These are phyloP conservation scores for Priocnemis perturbator DNA, from an alignment of 2,888 invertebrate genomes.

Conservation along the genomic window DNA sequence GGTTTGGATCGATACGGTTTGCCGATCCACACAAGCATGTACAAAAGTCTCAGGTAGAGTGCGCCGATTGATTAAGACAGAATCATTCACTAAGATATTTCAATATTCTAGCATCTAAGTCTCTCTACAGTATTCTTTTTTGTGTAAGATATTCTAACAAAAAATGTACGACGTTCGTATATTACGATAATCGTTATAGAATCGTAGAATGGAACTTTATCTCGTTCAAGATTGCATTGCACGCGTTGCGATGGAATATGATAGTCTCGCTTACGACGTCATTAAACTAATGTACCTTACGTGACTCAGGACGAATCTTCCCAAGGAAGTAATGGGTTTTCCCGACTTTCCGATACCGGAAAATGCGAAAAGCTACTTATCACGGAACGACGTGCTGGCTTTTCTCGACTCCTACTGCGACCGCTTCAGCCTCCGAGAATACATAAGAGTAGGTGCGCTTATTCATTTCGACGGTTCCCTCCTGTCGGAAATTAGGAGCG, in stretches of 20 bases:
- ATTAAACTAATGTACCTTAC: too few species aligned
- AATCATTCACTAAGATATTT: constrained; percentile 1
- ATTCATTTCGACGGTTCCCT: background rate
- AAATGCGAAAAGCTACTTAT: constrained; percentile 84
- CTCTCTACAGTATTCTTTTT: background rate
- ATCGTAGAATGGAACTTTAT: too few species aligned
- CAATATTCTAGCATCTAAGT: background rate
- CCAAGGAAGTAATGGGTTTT: constrained; percentile 95
- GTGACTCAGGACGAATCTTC: constrained; percentile 87
- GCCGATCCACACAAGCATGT: constrained; percentile 94
- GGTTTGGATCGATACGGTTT: constrained; percentile 87
- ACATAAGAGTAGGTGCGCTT: constrained; percentile 79
- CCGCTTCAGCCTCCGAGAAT: constrained; percentile 80
- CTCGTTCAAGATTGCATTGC: too few species aligned
- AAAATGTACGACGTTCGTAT: too few species aligned
- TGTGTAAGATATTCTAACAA: too few species aligned
- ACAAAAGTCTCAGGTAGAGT: constrained; percentile 87
- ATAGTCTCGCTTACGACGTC: too few species aligned
- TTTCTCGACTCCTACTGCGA: constrained; percentile 85
- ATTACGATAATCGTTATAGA: too few species aligned
- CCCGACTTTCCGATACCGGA: constrained; percentile 89
- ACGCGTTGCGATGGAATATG: too few species aligned
- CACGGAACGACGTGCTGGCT: constrained; percentile 83
- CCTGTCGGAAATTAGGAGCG: background rate
- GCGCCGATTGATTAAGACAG: background rate